These are phyloP conservation scores for Pristionchus maxplancki DNA, from an alignment of 2,888 invertebrate species.

Conservation along the genomic window DNA sequence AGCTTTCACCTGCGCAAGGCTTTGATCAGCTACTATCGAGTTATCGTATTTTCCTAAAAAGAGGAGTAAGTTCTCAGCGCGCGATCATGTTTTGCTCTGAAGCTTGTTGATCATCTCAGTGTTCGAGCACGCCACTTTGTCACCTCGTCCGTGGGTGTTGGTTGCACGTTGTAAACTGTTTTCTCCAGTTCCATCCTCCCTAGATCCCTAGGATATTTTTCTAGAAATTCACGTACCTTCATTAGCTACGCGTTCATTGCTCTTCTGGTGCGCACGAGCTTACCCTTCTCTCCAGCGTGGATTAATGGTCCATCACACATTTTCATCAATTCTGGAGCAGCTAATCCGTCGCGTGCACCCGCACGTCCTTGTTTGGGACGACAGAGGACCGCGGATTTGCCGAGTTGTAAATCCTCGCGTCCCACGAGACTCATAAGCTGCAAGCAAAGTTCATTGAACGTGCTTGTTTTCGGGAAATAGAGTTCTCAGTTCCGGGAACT, in stretches of 20 bases:
- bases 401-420: not conserved
- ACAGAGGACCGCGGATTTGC: not conserved
- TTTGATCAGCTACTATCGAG: not conserved
- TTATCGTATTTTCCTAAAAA: not conserved
- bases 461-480: not conserved
- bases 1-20: not conserved
- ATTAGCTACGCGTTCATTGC: not conserved
- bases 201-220: too few species aligned
- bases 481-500: not conserved
- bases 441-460: conserved; percentile 1
- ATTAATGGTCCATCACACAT: conserved; percentile 4
- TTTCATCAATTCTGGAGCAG: not conserved
- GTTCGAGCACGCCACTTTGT: not conserved
- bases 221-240: not conserved
- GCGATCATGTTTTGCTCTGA: not conserved
- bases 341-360: not conserved
- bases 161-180: too few species aligned
- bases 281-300: not conserved
- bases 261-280: not conserved
- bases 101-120: not conserved
- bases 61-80: not conserved
- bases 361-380: not conserved
- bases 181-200: too few species aligned
- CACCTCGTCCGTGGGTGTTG: too few species aligned
- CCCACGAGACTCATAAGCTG: not conserved